Conservation (phyloP, 2,888 invertebrate genomes). For the Didymodactylos carnosus region DNA sequence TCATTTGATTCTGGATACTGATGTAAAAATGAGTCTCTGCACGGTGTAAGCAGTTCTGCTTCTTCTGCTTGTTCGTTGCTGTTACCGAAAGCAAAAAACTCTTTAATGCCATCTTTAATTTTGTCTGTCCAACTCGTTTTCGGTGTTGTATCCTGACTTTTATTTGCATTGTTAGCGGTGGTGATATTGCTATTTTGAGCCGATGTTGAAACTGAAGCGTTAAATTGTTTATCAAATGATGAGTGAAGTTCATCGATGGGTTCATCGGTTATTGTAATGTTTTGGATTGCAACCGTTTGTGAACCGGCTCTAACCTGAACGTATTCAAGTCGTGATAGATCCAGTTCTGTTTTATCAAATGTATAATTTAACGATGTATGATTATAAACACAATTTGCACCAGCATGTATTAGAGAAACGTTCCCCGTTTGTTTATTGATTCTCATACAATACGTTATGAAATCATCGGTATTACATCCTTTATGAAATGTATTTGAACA, state of each 20-base stretch:
- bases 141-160: not conserved
- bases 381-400: not conserved
- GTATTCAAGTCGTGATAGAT: not conserved
- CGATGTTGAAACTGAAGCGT: no score
- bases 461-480: not conserved
- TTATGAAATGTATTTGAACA: not conserved
- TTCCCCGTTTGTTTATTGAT: not conserved
- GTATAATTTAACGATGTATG: not conserved
- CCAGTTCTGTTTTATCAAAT: not conserved
- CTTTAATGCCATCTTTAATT: no score
- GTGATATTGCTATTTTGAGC: no score
- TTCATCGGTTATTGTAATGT: not conserved
- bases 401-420: not conserved
- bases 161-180: not conserved
- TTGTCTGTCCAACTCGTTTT: not conserved
- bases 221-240: not conserved
- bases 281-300: not conserved
- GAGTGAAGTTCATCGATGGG: not conserved
- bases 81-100: no score
- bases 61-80: no score
- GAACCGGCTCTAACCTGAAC: not conserved
- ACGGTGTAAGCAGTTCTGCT: no score
- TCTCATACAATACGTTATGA: not conserved
- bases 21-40: no score
- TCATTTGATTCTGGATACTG: not conserved